phyloP scores from a whole-genome alignment of 2,888 invertebrate species.

The Platycnemis pennipes region DNA sequence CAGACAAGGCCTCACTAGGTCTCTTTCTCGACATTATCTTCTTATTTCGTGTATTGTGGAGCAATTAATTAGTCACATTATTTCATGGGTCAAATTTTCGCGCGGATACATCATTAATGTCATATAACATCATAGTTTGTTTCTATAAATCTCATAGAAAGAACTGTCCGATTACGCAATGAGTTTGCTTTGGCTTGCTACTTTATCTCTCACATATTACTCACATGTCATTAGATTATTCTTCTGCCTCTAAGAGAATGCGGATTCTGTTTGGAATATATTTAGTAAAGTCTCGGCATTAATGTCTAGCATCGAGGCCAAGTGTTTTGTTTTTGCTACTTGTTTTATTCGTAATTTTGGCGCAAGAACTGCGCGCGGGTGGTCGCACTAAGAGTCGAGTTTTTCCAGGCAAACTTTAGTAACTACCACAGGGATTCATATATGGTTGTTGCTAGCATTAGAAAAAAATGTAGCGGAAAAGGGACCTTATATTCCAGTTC shows the following conservation, averaged over 20 bases:
- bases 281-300: background rate
- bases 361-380: background rate
- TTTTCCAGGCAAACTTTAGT: background rate
- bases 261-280: background rate
- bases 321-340: background rate
- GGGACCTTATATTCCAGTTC: background rate
- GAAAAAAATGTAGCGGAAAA: background rate
- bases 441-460: background rate
- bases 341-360: background rate
- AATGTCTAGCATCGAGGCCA: background rate
- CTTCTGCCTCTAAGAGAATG: background rate
- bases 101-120: background rate
- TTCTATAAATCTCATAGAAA: too few species aligned
- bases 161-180: too few species aligned
- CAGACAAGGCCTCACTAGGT: too few species aligned
- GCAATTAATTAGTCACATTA: too few species aligned
- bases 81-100: too few species aligned
- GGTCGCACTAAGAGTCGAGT: background rate
- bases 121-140: too few species aligned
- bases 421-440: background rate
- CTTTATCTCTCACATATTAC: too few species aligned
- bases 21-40: too few species aligned
- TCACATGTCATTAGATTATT: background rate
- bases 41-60: too few species aligned
- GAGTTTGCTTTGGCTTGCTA: too few species aligned